Evolutionary conservation across 2,113 vertebrate genomes (phyloP), one percentile per base, ranked within the genome.

Genomic region (Myiozetetes cayanensis): DNA sequence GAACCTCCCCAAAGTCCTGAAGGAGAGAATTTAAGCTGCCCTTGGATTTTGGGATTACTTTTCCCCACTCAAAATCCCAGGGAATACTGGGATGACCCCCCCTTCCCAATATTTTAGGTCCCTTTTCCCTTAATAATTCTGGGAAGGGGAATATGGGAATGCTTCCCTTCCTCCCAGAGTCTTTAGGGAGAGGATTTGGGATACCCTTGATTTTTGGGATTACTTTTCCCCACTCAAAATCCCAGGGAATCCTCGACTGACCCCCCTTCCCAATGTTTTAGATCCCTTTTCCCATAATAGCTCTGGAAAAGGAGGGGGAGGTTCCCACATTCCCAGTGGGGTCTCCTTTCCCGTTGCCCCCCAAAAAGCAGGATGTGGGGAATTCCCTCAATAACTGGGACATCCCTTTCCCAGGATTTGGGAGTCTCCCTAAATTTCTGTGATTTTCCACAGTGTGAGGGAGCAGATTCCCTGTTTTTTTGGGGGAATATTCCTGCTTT

Each of bases 331-430:
- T 67, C 22, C 8, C 13, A 72, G 0, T 37, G 21, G 30, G 2
- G 3, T 67, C 4, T 58, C 2, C 61, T 23, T 3, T 58, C 3
- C 9, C 14, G 8, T 74, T 19, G 8, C 4, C 52, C 1, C 7
- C 35, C 5, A 12, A 12, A 76, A 68, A 18, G 6, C 6, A 44
- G 37, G 12, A 18, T 50, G 4, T 5, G 10, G 53, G 39, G 12
- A 5, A 31, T 7, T 0, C 2, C 0, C 3, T 46, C 2, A 0
- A 59, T 72, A 14, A 35, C 4, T 68, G 4, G 2, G 66, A 35
- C 7, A 20, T 63, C 6, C 10, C 5, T 59, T 37, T 74, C 0
- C 0, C 24, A 58, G 21, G n/a, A 6, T 73, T 8, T 56, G 56
- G 46, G 66, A 12, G 0, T 35, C 21, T 53, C 28, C 31, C 4